Evolutionary conservation across 2,797 vertebrate genomes (phyloP).

Genomic region (Thripadectes ignobilis): DNA sequence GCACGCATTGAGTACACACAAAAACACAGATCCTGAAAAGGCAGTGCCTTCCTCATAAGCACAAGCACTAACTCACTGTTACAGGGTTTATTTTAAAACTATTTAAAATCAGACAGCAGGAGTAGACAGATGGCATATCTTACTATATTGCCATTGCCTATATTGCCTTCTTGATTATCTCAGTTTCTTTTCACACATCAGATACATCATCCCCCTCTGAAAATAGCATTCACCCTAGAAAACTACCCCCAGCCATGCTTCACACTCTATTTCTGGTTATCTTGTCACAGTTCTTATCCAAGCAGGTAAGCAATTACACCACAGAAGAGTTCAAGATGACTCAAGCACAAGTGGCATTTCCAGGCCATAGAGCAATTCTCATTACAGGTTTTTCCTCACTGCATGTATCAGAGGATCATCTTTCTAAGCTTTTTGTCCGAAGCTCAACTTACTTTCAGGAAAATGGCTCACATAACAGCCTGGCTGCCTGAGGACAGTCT

Average conservation of each 20-base stretch:
- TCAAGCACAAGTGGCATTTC: background rate
- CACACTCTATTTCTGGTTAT: background rate
- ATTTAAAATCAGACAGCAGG: slow-evolving; percentile 23
- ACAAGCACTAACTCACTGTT: background rate
- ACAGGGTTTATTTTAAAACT: slow-evolving; percentile 8
- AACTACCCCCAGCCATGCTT: background rate
- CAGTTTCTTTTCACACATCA: slow-evolving; percentile 39
- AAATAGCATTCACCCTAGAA: background rate
- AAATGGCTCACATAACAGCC: background rate
- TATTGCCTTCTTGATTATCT: slow-evolving; percentile 25
- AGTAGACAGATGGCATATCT: slow-evolving; percentile 25
- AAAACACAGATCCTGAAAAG: slow-evolving; percentile 5
- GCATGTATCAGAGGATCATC: background rate
- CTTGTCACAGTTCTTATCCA: background rate
- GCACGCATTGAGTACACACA: background rate
- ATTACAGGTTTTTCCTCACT: background rate
- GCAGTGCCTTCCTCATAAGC: background rate
- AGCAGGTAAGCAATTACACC: background rate
- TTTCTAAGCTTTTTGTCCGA: background rate
- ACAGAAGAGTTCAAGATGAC: background rate
- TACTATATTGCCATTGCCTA: background rate
- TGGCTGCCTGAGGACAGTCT: background rate
- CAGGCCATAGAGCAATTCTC: background rate
- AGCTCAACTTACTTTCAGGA: background rate
- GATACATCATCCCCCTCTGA: background rate